Evolutionary conservation across 1,140 invertebrate genomes (phyloP).

Genomic region (Leptinotarsa texana): DNA sequence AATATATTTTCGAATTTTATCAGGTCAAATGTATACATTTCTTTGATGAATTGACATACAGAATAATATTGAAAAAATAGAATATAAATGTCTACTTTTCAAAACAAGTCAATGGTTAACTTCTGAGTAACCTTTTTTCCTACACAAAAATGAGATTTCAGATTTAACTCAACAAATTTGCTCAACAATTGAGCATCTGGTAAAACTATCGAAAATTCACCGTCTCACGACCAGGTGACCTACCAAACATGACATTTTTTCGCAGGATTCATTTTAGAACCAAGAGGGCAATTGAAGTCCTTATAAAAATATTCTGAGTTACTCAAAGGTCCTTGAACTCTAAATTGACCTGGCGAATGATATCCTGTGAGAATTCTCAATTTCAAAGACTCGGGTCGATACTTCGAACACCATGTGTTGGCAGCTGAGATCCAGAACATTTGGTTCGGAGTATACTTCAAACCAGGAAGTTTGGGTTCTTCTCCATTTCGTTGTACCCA

Average conservation of each 20-base stretch:
- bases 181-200: too few species aligned
- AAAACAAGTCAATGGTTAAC: too few species aligned
- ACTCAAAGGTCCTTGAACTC: conserved; percentile 85
- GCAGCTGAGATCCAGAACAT: conserved; percentile 78
- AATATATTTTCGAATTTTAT: too few species aligned
- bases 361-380: conserved; percentile 75
- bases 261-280: conserved; percentile 83
- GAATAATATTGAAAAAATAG: too few species aligned
- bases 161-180: too few species aligned
- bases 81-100: too few species aligned
- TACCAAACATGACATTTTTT: conserved; percentile 86
- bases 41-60: too few species aligned
- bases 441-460: conserved; percentile 61
- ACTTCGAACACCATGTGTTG: conserved; percentile 70
- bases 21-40: too few species aligned
- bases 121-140: too few species aligned
- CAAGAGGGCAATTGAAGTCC: conserved; percentile 84
- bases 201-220: too few species aligned
- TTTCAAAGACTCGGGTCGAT: conserved; percentile 72
- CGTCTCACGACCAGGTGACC: too few species aligned
- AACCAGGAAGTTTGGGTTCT: conserved; percentile 57
- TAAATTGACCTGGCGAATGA: conserved; percentile 79
- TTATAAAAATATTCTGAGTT: conserved; percentile 86
- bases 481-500: conserved; percentile 53
- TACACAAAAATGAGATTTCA: too few species aligned